Evolutionary conservation across 2,113 vertebrate genomes (phyloP).

Genomic region (Corythornis madagascariensis): DNA sequence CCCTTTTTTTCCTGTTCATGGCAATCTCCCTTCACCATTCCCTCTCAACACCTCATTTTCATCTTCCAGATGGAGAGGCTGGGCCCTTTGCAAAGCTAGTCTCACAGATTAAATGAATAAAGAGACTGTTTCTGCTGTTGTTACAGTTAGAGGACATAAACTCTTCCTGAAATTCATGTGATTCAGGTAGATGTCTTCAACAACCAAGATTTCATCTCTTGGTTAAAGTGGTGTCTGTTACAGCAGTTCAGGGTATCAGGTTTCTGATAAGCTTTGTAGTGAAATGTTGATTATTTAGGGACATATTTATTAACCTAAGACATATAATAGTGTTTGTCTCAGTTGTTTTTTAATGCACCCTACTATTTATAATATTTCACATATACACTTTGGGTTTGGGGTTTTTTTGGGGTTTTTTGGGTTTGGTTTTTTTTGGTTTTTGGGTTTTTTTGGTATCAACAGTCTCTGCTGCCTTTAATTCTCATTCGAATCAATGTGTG

Average conservation of each 20-base stretch:
- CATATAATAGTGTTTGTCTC: neutral
- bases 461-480: neutral
- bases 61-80: neutral
- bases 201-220: neutral
- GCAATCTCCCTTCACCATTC: neutral
- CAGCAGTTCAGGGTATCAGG: neutral
- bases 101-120: neutral
- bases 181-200: neutral
- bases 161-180: neutral
- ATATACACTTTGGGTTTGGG: no score
- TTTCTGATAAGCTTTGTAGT: neutral
- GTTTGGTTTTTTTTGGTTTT: no score
- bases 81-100: neutral
- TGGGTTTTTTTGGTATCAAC: neutral
- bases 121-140: neutral
- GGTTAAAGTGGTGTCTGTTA: neutral
- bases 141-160: neutral
- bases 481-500: neutral
- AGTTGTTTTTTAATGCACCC: neutral
- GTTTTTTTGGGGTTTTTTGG: neutral
- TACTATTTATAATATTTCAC: neutral
- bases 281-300: neutral
- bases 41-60: neutral
- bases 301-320: neutral
- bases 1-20: neutral